A percentile compares a stretch with the other conserved stretches of the same genome.
Evolutionary conservation across 2,888 invertebrate species (phyloP).

Genomic region (Parapristionchus giblindavisi): DNA sequence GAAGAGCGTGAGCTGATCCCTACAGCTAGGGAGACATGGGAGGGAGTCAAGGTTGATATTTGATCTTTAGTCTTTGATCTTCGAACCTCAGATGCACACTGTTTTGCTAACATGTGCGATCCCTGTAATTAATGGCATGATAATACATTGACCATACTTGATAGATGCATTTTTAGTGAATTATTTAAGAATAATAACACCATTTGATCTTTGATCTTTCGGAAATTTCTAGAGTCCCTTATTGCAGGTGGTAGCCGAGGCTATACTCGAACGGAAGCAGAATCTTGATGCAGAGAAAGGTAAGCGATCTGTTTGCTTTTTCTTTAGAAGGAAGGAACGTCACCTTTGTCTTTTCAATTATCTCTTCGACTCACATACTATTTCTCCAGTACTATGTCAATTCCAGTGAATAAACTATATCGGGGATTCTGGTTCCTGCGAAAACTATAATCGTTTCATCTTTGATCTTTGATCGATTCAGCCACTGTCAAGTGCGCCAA

Average conservation of each 20-base stretch:
- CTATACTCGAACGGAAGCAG: slow-evolving; percentile 27
- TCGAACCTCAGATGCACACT: not conserved
- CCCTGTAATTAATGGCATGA: not conserved
- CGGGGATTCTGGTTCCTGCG: not conserved
- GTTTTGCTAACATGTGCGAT: slow-evolving; percentile 1
- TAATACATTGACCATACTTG: not conserved
- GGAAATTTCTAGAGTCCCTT: not conserved
- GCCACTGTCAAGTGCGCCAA: slow-evolving; percentile 3
- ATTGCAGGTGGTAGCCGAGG: slow-evolving; percentile 41
- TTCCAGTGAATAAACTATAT: no score
- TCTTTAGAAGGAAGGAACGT: not conserved
- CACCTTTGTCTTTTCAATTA: not conserved
- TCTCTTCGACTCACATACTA: not conserved
- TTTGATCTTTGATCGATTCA: not conserved
- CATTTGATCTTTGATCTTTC: slow-evolving; percentile 23
- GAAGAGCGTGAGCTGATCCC: slow-evolving; percentile 67
- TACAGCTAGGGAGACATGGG: slow-evolving; percentile 68
- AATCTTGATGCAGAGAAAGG: slow-evolving; percentile 17
- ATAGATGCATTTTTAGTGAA: not conserved
- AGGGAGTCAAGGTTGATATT: slow-evolving; percentile 61
- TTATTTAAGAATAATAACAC: no score
- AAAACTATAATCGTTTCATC: not conserved
- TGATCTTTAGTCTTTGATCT: not conserved
- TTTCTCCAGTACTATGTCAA: not conserved
- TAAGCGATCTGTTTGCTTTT: not conserved